Percentiles rank a stretch among this genome's conserved stretches.
Conservation (phyloP, 2,797 vertebrate genomes). For the Cuniculus paca region DNA sequence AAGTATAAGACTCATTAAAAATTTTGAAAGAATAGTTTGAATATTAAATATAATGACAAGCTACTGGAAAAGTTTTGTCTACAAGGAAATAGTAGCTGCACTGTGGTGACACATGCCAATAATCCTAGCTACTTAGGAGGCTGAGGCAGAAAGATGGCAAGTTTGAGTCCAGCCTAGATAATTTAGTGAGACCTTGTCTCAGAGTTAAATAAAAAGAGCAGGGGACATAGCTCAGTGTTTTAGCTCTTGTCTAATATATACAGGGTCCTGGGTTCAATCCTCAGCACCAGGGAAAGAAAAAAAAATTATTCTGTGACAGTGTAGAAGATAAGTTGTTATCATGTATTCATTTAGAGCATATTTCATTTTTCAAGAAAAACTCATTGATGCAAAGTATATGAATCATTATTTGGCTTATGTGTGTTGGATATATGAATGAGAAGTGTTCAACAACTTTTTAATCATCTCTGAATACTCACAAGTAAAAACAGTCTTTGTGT, state of each 20-base stretch:
- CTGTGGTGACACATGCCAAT: background rate
- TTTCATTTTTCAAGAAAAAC: background rate
- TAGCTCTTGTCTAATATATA: background rate
- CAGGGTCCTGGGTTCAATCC: background rate
- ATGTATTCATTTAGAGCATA: background rate
- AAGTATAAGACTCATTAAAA: background rate
- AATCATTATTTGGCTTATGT: background rate
- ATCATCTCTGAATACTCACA: background rate
- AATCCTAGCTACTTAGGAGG: background rate
- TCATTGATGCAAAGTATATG: background rate
- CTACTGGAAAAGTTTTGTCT: background rate
- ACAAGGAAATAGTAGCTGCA: background rate
- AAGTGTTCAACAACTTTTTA: background rate
- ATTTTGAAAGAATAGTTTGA: background rate
- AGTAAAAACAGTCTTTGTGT: background rate
- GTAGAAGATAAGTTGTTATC: background rate
- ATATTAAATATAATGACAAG: conserved; percentile 3
- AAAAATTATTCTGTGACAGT: background rate
- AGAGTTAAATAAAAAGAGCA: background rate
- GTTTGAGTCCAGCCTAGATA: background rate
- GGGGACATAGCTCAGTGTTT: background rate
- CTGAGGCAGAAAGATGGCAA: background rate
- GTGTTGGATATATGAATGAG: background rate
- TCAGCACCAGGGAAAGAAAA: background rate
- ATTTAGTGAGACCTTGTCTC: background rate